Conservation (phyloP, 1,140 invertebrate species). For the Macrotrachela quadricornifera region DNA sequence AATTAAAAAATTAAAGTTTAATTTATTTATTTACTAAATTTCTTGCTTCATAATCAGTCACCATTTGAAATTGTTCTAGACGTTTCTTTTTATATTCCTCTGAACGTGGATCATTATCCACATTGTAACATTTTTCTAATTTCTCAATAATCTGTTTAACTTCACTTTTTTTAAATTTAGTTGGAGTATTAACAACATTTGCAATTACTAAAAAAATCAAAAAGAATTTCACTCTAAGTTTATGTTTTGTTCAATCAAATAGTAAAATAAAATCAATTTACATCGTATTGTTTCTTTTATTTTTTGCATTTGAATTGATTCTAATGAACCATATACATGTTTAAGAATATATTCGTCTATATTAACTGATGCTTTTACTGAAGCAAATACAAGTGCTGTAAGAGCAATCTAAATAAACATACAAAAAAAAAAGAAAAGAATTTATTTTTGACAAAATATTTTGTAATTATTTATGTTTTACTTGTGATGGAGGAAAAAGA, state of each 20-base stretch:
- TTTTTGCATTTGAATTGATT: conserved; percentile 41
- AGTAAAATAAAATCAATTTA: conserved; percentile 27
- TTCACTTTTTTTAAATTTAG: conserved; percentile 45
- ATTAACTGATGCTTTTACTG: conserved; percentile 2
- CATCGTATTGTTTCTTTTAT: conserved; percentile 66
- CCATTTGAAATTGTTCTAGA: too few species aligned
- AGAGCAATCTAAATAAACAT: conserved; percentile 1
- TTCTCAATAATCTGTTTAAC: conserved; percentile 60
- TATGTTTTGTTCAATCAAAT: neutral
- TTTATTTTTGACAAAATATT: conserved; percentile 46
- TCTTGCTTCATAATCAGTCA: too few species aligned
- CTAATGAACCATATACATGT: conserved; percentile 47
- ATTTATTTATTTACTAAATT: too few species aligned
- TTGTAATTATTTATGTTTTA: conserved; percentile 39
- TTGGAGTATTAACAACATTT: conserved; percentile 59
- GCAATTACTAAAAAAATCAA: conserved; percentile 33
- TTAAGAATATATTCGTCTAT: conserved; percentile 46
- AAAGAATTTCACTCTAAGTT: neutral
- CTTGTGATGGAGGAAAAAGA: conserved; percentile 69
- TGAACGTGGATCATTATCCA: conserved; percentile 60
- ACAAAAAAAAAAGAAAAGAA: conserved; percentile 6
- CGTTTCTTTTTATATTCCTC: too few species aligned
- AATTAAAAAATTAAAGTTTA: too few species aligned
- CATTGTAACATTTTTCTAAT: conserved; percentile 68
- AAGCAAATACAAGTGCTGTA: conserved; percentile 1